Conservation (phyloP, 2,797 vertebrate genomes). For the Meda fulgida region DNA sequence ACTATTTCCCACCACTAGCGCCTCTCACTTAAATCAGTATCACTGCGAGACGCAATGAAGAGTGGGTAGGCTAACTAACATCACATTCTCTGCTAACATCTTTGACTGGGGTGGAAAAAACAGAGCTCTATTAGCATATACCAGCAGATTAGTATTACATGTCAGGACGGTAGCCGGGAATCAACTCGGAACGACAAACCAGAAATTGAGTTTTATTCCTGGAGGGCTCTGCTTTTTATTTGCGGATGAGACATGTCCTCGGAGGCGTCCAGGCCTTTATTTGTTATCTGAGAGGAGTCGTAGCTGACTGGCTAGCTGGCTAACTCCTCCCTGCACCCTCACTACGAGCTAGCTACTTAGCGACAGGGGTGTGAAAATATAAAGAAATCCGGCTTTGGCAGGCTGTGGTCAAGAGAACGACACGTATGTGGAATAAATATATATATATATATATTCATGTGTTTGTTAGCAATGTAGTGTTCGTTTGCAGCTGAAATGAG, state of each 20-base stretch:
- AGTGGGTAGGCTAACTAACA: slow-evolving; percentile 50
- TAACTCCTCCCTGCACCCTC: slow-evolving; percentile 64
- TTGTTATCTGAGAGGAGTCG: slow-evolving; percentile 60
- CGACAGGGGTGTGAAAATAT: slow-evolving; percentile 48
- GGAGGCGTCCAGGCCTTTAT: not conserved
- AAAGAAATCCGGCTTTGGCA: slow-evolving; percentile 30
- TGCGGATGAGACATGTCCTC: slow-evolving; percentile 48
- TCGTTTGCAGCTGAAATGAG: not conserved
- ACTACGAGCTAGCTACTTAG: slow-evolving; percentile 65
- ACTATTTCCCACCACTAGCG: not conserved
- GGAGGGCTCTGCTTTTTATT: not conserved
- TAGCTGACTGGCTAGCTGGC: slow-evolving; percentile 64
- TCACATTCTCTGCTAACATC: too few species aligned
- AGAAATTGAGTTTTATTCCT: not conserved
- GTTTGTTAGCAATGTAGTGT: not conserved
- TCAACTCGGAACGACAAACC: slow-evolving; percentile 26
- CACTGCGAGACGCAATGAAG: slow-evolving; percentile 13
- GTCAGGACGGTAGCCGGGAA: slow-evolving; percentile 44
- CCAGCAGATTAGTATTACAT: slow-evolving; percentile 67
- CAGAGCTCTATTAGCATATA: slow-evolving; percentile 56
- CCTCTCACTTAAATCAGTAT: not conserved
- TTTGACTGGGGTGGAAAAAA: slow-evolving; percentile 47
- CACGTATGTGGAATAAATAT: slow-evolving; percentile 46
- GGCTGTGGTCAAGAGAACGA: slow-evolving; percentile 38
- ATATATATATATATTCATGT: not conserved